These are phyloP conservation scores for Progne subis DNA, from an alignment of 2,113 vertebrate species.

Conservation along the genomic window DNA sequence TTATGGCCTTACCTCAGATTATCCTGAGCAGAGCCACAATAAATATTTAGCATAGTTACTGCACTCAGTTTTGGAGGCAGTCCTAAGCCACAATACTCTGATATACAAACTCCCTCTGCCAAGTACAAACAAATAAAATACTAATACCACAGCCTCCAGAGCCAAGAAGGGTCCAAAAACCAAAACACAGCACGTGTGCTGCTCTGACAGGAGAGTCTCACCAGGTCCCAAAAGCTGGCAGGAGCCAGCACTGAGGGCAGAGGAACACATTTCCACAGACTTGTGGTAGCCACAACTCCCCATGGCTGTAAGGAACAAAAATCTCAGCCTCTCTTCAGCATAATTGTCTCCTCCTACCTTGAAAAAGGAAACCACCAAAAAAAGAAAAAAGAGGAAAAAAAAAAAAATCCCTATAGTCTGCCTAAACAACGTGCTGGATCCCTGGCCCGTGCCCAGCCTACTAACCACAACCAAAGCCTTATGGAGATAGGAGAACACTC, in stretches of 20 bases:
- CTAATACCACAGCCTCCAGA: not conserved
- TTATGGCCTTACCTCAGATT: not conserved
- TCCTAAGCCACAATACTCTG: not conserved
- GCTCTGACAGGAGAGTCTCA: not conserved
- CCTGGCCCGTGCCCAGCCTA: not conserved
- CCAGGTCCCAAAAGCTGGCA: not conserved
- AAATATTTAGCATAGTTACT: not conserved
- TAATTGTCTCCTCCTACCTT: not conserved
- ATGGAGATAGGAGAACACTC: not conserved
- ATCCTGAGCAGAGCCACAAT: not conserved
- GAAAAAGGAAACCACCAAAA: not conserved
- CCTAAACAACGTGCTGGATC: not conserved
- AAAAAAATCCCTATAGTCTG: not conserved
- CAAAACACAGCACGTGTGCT: not conserved
- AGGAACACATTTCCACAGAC: not conserved
- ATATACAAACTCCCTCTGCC: not conserved
- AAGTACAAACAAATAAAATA: not conserved
- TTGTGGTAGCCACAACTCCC: not conserved
- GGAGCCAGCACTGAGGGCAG: not conserved
- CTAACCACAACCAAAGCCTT: not conserved
- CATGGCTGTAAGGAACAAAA: not conserved
- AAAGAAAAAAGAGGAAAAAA: rapidly evolving
- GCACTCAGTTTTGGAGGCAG: not conserved
- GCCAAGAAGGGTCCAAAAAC: not conserved
- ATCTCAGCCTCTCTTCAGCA: not conserved